Conservation (phyloP, 1,140 invertebrate genomes). For the Bombus balteatus region DNA sequence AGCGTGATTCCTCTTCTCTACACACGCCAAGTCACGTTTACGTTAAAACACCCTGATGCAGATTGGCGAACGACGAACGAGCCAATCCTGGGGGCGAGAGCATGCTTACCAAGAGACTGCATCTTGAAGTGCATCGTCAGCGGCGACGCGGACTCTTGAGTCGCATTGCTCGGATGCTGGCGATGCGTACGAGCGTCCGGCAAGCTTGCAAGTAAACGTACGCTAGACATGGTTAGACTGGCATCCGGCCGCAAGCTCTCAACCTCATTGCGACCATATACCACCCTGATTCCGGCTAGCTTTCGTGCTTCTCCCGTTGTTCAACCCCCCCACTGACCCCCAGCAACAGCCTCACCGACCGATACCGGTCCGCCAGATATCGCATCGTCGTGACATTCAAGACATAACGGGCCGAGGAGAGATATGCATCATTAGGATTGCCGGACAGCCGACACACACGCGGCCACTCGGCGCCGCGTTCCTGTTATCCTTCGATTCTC, state of each 20-base stretch:
- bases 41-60: neutral
- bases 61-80: slow-evolving; percentile 10
- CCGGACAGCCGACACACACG: slow-evolving; percentile 65
- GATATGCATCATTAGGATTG: slow-evolving; percentile 80
- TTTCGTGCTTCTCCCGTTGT: slow-evolving; percentile 58
- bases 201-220: slow-evolving; percentile 72
- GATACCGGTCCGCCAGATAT: slow-evolving; percentile 56
- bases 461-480: slow-evolving; percentile 61
- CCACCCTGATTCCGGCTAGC: slow-evolving; percentile 50
- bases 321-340: neutral
- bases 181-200: slow-evolving; percentile 69
- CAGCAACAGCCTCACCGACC: slow-evolving; percentile 12
- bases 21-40: neutral
- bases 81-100: slow-evolving; percentile 20
- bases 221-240: slow-evolving; percentile 78
- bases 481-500: slow-evolving; percentile 65
- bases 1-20: neutral
- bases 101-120: slow-evolving; percentile 25
- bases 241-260: slow-evolving; percentile 80
- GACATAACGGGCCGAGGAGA: slow-evolving; percentile 76
- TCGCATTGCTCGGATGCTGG: slow-evolving; percentile 76
- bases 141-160: slow-evolving; percentile 73
- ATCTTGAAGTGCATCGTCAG: slow-evolving; percentile 56
- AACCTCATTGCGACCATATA: slow-evolving; percentile 79
- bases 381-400: slow-evolving; percentile 77